Percentiles rank a stretch among this genome's conserved stretches.
phyloP scores from a whole-genome alignment of 2,797 vertebrate genomes.

The Phrynocephalus vlangalii region DNA sequence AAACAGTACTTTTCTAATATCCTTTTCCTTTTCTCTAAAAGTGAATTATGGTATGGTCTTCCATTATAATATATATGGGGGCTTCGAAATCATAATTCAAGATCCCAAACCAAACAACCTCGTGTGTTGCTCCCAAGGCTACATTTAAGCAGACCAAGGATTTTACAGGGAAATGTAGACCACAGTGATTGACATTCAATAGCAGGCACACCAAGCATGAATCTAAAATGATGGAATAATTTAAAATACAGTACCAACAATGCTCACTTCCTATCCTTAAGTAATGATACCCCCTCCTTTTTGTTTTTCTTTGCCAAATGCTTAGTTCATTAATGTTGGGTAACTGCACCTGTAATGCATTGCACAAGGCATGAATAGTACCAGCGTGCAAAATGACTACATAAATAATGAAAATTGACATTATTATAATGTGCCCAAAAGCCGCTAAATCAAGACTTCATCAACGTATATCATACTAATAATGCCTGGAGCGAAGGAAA shows the following conservation, averaged over 20 bases:
- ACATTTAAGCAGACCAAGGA: not conserved
- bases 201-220: not conserved
- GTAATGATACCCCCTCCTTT: not conserved
- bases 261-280: not conserved
- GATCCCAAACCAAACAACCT: conserved; percentile 24
- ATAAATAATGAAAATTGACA: conserved; percentile 32
- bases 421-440: conserved; percentile 43
- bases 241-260: not conserved
- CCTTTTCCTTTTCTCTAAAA: not conserved
- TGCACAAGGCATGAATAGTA: not conserved
- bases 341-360: conserved; percentile 18
- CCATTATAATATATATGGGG: not conserved
- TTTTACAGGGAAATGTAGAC: not conserved
- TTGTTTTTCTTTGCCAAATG: conserved; percentile 27
- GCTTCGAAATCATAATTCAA: conserved; percentile 5
- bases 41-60: not conserved
- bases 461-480: conserved; percentile 35
- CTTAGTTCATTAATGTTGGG: not conserved
- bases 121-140: not conserved
- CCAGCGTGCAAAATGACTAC: conserved; percentile 4
- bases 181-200: not conserved
- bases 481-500: conserved; percentile 26
- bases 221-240: not conserved
- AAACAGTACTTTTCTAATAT: not conserved
- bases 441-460: conserved; percentile 37